These are phyloP conservation scores for Menidia menidia DNA, from an alignment of 2,797 vertebrate genomes.

Conservation along the genomic window DNA sequence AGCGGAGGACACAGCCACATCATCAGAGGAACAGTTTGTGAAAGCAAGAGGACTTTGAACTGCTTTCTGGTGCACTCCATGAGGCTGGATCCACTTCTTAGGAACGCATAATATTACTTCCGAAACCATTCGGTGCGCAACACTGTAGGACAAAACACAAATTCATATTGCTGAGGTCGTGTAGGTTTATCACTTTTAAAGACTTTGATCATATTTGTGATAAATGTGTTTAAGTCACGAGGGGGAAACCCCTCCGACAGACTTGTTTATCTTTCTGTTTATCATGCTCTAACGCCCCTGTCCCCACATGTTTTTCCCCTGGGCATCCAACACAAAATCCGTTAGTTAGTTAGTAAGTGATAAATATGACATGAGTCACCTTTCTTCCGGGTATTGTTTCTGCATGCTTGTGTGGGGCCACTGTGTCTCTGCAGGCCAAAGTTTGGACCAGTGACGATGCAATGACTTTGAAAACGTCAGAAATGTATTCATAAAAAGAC, in stretches of 20 bases:
- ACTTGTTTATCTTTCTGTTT: background rate
- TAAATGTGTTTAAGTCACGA: background rate
- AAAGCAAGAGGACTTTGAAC: slow-evolving; percentile 84
- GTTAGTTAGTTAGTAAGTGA: background rate
- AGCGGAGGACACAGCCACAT: slow-evolving; percentile 41
- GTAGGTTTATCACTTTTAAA: background rate
- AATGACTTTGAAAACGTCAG: no score
- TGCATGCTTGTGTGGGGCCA: background rate
- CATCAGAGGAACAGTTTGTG: slow-evolving; percentile 84
- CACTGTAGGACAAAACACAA: background rate
- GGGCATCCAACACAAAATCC: no score
- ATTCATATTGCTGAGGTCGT: background rate
- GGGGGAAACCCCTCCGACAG: no score
- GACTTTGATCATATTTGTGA: slow-evolving; percentile 2
- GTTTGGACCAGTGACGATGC: no score
- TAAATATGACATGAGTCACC: background rate
- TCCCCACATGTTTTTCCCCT: no score
- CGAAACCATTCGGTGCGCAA: slow-evolving; percentile 4
- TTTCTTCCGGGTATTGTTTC: background rate
- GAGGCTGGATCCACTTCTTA: background rate
- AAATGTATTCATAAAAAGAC: no score
- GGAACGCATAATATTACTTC: slow-evolving; percentile 14
- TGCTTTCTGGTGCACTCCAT: background rate
- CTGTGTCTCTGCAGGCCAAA: background rate
- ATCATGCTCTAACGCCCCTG: background rate